Conservation (phyloP, 2,797 vertebrate genomes). For the Parambassis ranga region DNA sequence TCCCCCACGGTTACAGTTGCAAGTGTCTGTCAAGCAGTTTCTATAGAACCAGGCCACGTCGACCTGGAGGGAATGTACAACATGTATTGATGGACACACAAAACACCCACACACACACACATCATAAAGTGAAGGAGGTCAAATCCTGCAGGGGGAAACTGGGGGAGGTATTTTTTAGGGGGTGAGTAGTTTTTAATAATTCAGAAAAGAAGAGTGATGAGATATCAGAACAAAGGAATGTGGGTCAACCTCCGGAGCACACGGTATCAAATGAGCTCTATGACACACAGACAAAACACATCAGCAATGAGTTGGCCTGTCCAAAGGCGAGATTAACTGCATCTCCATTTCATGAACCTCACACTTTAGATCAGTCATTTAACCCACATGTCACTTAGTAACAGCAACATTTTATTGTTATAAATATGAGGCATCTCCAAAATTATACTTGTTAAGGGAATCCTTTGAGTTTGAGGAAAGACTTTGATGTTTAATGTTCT, state of each 20-base stretch:
- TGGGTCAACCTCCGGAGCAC: slow-evolving; percentile 60
- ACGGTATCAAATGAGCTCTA: slow-evolving; percentile 52
- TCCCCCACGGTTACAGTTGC: slow-evolving; percentile 96
- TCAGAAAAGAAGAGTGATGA: slow-evolving; percentile 59
- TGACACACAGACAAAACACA: slow-evolving; percentile 51
- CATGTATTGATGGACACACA: slow-evolving; percentile 20
- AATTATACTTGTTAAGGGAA: too few relatives aligned
- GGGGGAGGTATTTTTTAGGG: slow-evolving; percentile 54
- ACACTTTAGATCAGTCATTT: too few relatives aligned
- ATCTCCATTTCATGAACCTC: neutral
- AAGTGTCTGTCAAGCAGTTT: slow-evolving; percentile 97
- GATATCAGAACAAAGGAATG: slow-evolving; percentile 69
- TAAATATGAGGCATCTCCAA: too few relatives aligned
- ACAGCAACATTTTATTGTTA: too few relatives aligned
- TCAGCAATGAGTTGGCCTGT: slow-evolving; percentile 23
- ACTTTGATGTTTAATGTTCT: too few relatives aligned
- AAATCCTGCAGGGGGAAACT: slow-evolving; percentile 43
- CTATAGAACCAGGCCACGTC: slow-evolving; percentile 98
- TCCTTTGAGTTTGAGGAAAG: too few relatives aligned
- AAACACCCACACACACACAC: slow-evolving; percentile 6
- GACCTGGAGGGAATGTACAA: slow-evolving; percentile 78
- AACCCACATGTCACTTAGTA: too few relatives aligned
- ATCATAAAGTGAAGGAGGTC: slow-evolving; percentile 39
- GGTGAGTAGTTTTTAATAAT: slow-evolving; percentile 72
- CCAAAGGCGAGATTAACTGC: slow-evolving; percentile 6